Conservation (phyloP, 2,797 vertebrate species). For the Danio jaintianensis region DNA sequence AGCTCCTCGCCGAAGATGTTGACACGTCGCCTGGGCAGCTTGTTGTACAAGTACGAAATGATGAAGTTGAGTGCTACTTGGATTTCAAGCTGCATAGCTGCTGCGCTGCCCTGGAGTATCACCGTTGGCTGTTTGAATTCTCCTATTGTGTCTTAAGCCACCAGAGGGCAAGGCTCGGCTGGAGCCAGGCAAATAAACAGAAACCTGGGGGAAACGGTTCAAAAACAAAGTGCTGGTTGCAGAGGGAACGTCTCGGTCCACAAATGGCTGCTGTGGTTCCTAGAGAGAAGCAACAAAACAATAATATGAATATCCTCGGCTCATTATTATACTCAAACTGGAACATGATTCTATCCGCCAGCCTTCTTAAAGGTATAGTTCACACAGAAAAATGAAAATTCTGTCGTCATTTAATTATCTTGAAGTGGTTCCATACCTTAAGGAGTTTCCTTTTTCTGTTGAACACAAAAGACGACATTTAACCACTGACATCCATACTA, state of each 20-base stretch:
- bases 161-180: conserved; percentile 70
- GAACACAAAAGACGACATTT: too few relatives aligned
- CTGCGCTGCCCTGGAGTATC: conserved; percentile 58
- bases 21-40: conserved; percentile 95
- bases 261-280: conserved; percentile 80
- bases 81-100: conserved; percentile 99
- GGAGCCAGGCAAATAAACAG: conserved; percentile 78
- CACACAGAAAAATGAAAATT: too few relatives aligned
- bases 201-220: conserved; percentile 70
- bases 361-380: not conserved
- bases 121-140: conserved; percentile 53
- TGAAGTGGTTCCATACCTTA: too few relatives aligned
- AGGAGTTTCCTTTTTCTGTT: too few relatives aligned
- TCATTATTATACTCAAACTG: not conserved
- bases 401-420: too few relatives aligned
- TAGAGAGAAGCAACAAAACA: conserved; percentile 78
- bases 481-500: too few relatives aligned
- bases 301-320: conserved; percentile 21
- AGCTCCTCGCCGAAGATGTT: conserved; percentile 99
- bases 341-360: not conserved
- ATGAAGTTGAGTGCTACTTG: conserved; percentile 99
- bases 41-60: conserved; percentile 99
- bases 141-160: conserved; percentile 45
- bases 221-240: conserved; percentile 87
- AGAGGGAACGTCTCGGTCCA: conserved; percentile 84